Evolutionary conservation across 2,888 invertebrate species (phyloP), one percentile per base, ranked within the genome.

Genomic region (Tiliacea aurago): DNA sequence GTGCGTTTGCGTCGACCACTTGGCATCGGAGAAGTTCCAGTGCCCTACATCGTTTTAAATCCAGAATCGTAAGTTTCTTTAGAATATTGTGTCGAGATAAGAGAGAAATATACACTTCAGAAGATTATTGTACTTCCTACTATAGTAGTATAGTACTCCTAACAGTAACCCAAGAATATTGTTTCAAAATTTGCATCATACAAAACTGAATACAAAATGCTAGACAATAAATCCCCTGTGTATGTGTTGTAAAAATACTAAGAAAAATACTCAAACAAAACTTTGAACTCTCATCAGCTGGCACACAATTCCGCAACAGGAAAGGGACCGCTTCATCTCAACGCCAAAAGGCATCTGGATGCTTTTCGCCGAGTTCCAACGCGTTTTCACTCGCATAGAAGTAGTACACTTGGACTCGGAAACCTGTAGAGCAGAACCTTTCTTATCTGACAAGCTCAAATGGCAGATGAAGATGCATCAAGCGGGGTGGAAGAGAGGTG

Each of bases 401-500:
- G 97, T 98, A 45, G 98, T 99, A 3, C 98, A 99, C 91, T 95
- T 99, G 81, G 99, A 99, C 90, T 97, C 97, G 43, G 99, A 99
- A 89, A 99, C 98, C 5, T 98, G 98, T 84, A 97, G 98, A 88
- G 98, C 98, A 84, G 99, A 99, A 90, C 97, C 98, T 0, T 98
- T 98, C 28, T 95, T 99, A 55, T 97, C 97, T 84, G 98, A 98
- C 82, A 97, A 97, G 84, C 92, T 93, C 28, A 98, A 98, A 61
- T 99, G 99, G 99, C 98, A 98, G 91, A 98, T 98, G 97, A 97
- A 98, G 88, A 97, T 98, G 90, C 98, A 98, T 90, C 98, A 98
- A 90, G 98, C 98, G 0, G 97, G 97, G 45, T 99, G 99, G 99
- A 97, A 98, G 88, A 97, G 97, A 75, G 99, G 99, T 0, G 98